Evolutionary conservation across 2,888 invertebrate genomes (phyloP).

Genomic region (Euphydryas editha): DNA sequence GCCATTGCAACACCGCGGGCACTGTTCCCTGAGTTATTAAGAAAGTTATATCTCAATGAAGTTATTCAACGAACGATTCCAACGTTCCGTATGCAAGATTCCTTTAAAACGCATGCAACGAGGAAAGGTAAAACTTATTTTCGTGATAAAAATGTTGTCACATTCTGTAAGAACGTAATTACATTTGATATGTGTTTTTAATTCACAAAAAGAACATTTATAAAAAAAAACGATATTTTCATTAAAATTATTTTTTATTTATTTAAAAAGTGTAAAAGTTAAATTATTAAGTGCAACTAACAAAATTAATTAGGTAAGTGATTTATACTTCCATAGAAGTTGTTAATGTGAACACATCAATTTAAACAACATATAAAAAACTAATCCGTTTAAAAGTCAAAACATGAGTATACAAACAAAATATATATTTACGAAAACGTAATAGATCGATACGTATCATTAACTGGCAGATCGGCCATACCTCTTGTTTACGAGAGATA

Average conservation of each 20-base stretch:
- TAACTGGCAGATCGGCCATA: constrained; percentile 58
- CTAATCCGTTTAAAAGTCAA: constrained; percentile 50
- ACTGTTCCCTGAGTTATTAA: constrained; percentile 63
- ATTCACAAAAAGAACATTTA: not conserved
- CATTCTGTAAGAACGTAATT: not conserved
- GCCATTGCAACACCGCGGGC: constrained; percentile 77
- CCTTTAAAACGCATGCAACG: constrained; percentile 29
- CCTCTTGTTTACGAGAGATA: constrained; percentile 73
- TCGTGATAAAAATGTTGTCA: not conserved
- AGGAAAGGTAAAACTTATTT: constrained; percentile 2
- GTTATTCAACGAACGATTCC: constrained; percentile 45
- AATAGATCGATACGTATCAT: constrained; percentile 74
- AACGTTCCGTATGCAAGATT: constrained; percentile 44
- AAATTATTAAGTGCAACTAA: not conserved
- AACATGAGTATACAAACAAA: constrained; percentile 54
- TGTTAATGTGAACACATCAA: constrained; percentile 14
- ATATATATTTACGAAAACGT: constrained; percentile 62
- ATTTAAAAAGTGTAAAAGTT: not conserved
- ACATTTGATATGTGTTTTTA: not conserved
- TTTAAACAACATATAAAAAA: constrained; percentile 30
- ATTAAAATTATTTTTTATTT: not conserved
- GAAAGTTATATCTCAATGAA: constrained; percentile 69
- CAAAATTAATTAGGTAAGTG: constrained; percentile 3
- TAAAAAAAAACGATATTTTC: too few species aligned
- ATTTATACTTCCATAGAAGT: not conserved